A percentile compares a stretch with the other conserved stretches of the same genome.
phyloP scores from a whole-genome alignment of 2,113 vertebrate genomes.

The Oncorhynchus clarkii region DNA sequence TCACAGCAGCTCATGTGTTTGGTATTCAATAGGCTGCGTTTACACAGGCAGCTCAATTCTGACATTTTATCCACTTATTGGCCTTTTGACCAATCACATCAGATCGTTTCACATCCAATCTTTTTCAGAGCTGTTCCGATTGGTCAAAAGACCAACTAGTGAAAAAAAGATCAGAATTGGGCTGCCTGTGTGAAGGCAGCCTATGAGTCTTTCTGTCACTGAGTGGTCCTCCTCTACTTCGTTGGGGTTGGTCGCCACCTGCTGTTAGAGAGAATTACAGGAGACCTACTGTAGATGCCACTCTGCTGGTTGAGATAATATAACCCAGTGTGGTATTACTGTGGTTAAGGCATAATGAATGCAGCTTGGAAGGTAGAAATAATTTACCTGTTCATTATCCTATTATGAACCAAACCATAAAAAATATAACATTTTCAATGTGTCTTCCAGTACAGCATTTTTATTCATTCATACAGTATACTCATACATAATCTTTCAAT shows the following conservation, averaged over 20 bases:
- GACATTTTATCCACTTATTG: too few relatives aligned
- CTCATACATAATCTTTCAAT: slow-evolving; percentile 62
- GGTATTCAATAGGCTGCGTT: background rate
- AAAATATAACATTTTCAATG: background rate
- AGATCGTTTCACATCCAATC: too few relatives aligned
- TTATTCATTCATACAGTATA: slow-evolving; percentile 66
- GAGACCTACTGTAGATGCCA: background rate
- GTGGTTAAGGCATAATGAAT: background rate
- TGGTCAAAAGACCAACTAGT: too few relatives aligned
- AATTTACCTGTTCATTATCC: background rate
- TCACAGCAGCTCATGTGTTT: slow-evolving; percentile 5
- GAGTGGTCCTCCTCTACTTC: slow-evolving; percentile 37
- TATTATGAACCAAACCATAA: background rate
- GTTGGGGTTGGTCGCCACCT: slow-evolving; percentile 67
- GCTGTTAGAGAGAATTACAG: slow-evolving; percentile 47
- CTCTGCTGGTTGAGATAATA: background rate
- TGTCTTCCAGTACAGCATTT: slow-evolving; percentile 49
- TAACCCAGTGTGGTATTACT: background rate
- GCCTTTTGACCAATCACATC: too few relatives aligned
- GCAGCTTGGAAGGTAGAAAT: background rate
- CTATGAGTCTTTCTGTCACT: background rate
- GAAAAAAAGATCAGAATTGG: too few relatives aligned
- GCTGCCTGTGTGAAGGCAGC: too few relatives aligned
- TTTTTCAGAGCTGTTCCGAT: too few relatives aligned
- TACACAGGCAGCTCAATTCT: too few relatives aligned